Conservation (phyloP, 2,797 vertebrate species). For the Syngnathus rostellatus region DNA sequence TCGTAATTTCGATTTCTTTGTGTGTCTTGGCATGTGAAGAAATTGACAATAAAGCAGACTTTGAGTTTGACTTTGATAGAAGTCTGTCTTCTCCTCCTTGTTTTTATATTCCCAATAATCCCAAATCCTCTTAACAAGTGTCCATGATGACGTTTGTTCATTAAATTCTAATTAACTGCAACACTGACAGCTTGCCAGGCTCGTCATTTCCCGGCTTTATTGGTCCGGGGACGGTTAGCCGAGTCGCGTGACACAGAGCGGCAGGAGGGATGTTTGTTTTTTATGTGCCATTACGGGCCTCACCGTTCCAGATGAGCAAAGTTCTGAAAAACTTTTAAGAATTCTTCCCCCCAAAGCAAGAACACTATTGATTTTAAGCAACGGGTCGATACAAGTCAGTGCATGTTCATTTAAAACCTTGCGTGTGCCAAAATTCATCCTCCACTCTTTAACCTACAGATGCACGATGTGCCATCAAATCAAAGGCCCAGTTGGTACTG, state of each 20-base stretch:
- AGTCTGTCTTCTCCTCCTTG: neutral
- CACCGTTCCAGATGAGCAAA: neutral
- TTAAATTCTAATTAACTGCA: slow-evolving; percentile 58
- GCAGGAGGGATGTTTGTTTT: neutral
- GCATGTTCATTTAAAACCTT: no score
- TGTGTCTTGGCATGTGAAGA: no score
- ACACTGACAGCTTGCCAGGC: slow-evolving; percentile 34
- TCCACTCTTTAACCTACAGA: neutral
- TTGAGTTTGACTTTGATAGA: no score
- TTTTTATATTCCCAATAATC: slow-evolving; percentile 25
- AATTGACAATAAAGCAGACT: no score
- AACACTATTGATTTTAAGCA: neutral
- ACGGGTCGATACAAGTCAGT: no score
- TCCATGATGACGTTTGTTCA: slow-evolving; percentile 41
- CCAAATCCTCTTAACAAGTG: slow-evolving; percentile 48
- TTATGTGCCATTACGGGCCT: neutral
- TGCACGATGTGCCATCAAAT: no score
- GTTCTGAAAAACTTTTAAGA: neutral
- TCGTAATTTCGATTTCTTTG: no score
- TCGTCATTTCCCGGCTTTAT: slow-evolving; percentile 48
- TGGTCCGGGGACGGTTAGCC: slow-evolving; percentile 34
- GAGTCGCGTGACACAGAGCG: neutral
- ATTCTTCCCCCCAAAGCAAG: neutral
- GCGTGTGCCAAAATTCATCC: neutral
- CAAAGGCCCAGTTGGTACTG: no score